Base-by-base conservation (phyloP, 1,140 invertebrate species). In the Lethrus apterus region DNA sequence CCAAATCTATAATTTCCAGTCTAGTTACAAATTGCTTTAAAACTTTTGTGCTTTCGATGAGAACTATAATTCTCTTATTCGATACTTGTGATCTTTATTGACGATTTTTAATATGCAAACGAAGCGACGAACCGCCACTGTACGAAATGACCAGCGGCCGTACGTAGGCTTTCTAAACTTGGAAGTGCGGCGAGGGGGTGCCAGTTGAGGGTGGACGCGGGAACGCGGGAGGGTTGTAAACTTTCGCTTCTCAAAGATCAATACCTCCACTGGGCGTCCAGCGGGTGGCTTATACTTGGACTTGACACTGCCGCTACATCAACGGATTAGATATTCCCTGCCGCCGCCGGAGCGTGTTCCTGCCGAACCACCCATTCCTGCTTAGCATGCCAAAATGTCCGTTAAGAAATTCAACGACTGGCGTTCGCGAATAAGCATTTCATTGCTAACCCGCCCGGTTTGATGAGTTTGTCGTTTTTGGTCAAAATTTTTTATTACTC, bases 231-330 rank as follows among this genome's bases (percentile, higher is more conserved):
- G 58, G 62, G 62, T 57, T 65, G 59, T 63, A 63, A 65, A 65
- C 60, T 63, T 65, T 65, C 60, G 55, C 63, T 65, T 62, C 63
- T 65, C 63, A 65, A 65, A 65, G 63, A 65, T 65, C 63, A 65
- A 65, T 65, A 65, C 60, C 63, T 60, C 58, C 48, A 58, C 56
- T 57, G 48, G 50, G 54, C 54, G 54, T 53, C 51, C 54, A 49
- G 54, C 40, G 43, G 34, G 43, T 49, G 43, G 57, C 53, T 51
- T 53, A 48, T 52, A 55, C 50, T 55, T 58, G 53, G 48, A 52
- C 56, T 41, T 47, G 46, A 47, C 46, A 47, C 46, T 47, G 35
- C 46, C 35, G 51, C 48, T 50, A 50, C 48, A 50, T 54, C 48
- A 54, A 48, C 23, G 48, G 51, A 54, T 54, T 54, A 50, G 48